Base-by-base conservation (phyloP, 2,888 invertebrate species). In the Drosophila monieri region DNA sequence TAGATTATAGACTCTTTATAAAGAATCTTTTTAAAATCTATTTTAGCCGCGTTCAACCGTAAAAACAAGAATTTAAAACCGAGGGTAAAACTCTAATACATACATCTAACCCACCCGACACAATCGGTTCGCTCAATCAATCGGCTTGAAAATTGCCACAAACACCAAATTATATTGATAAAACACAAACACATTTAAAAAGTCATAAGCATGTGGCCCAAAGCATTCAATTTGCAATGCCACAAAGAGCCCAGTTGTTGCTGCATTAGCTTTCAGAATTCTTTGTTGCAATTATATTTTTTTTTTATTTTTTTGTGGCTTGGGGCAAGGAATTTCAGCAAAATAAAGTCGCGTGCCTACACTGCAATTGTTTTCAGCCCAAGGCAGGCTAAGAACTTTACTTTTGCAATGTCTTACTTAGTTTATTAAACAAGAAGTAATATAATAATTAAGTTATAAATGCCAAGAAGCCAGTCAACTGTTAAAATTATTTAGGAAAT, bases 111-210 rank as follows among this genome's bases (percentile, higher is more conserved):
- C 18, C 15, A 41, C 9, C 39, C 9, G 39, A 69, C 73, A 71
- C 79, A 80, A 81, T 81, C 79, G 72, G 67, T 67, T 65, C 68
- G 61, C 43, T 58, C 87, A 77, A 84, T 80, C 86, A 48, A 73
- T 68, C 54, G 83, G 72, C 74, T 57, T 62, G 62, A 74, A 81
- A 88, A 81, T 79, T 78, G 76, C 85, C 73, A 73, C 70, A 74
- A 73, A 72, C 80, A 67, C 58, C 77, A 51, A 83, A 86, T 88
- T 86, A 88, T 86, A 83, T 85, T 88, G 86, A 88, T 83, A 80
- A 80, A 80, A 51, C 72, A 62, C 85, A 77, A 80, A 80, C 79
- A 87, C 88, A 80, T 80, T 80, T 85, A 81, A 85, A 72, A 73
- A 80, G 71, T 73, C 83, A 80, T 80, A 87, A 75, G 81, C 78